These are phyloP conservation scores for Lethenteron camtschaticum DNA, from an alignment of 2,113 vertebrate genomes.

Conservation along the genomic window DNA sequence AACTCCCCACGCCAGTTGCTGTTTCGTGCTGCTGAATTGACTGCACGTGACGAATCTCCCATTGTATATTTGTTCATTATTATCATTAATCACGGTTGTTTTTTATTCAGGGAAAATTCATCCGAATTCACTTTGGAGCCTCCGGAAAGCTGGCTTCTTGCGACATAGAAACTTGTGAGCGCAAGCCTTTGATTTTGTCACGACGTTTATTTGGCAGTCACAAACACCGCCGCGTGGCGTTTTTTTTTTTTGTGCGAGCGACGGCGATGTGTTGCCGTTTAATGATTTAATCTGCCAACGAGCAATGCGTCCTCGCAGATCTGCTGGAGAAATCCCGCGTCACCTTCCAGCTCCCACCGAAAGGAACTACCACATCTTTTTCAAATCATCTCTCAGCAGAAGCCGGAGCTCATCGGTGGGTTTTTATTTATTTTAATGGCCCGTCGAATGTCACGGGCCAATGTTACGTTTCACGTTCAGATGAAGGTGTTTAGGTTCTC, in stretches of 20 bases:
- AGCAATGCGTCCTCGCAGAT: background rate
- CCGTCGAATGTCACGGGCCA: too few species aligned
- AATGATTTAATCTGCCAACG: too few species aligned
- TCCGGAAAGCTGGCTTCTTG: constrained; percentile 24
- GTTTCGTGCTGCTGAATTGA: background rate
- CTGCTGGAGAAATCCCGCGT: constrained; percentile 3
- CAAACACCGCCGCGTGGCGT: too few species aligned
- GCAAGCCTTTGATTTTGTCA: background rate
- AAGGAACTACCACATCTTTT: constrained; percentile 6
- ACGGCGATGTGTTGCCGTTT: too few species aligned
- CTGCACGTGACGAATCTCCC: background rate
- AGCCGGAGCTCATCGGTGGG: constrained; percentile 3
- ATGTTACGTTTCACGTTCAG: too few species aligned
- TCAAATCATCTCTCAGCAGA: constrained; percentile 4
- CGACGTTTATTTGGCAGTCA: too few species aligned
- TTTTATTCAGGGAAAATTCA: constrained; percentile 23
- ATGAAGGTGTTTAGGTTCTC: too few species aligned
- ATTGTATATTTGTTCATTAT: background rate
- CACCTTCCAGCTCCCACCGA: constrained; percentile 4
- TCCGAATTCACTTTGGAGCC: constrained; percentile 23
- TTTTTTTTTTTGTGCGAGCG: too few species aligned
- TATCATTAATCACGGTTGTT: background rate
- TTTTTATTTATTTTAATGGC: background rate
- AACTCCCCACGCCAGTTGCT: background rate
- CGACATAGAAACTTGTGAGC: constrained; percentile 26